Evolutionary conservation across 2,888 invertebrate genomes (phyloP), one percentile per base, ranked within the genome.

Genomic region (Calliphora vomitoria): DNA sequence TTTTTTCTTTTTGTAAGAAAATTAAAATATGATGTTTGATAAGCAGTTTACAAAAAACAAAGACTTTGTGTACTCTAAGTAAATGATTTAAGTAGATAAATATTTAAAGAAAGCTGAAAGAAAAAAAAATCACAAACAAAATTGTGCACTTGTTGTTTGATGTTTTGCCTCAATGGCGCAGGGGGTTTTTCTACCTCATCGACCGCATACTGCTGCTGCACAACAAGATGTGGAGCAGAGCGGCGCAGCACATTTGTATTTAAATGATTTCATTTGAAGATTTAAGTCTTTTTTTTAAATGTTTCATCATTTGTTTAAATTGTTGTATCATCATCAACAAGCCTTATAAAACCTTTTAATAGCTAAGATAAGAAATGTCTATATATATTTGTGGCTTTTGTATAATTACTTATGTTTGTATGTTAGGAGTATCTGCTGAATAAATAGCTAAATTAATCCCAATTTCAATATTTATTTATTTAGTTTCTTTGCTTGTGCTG

Each of bases 11-110:
- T 53, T 76, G 13, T 53, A 50, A 31, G 62, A 75, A 74, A 75
- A 85, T 81, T 81, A 78, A 78, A 72, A 86, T 76, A 76, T 87
- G 81, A 87, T 87, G 80, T 87, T 81, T 87, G 87, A 87, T 87
- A 84, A 84, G 84, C 66, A 53, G 66, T 50, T 58, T 69, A 78
- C 35, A 83, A 82, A 83, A 82, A 83, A 83, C 69, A 76, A 83
- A 76, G 62, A 69, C 41, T 55, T 74, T 76, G 62, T 78, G 53
- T 62, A 66, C 35, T 62, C 47, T 35, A 44, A 60, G 13, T 58
- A 74, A 84, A 84, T 81, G 87, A 84, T 87, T 87, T 81, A 84
- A 87, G 75, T 84, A 78, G 71, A 71, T 84, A 87, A 87, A 87
- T 76, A 87, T 87, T 87, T 66, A 81, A 47, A 62, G 11, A 66